phyloP scores from a whole-genome alignment of 2,797 vertebrate genomes.

The Menidia menidia region DNA sequence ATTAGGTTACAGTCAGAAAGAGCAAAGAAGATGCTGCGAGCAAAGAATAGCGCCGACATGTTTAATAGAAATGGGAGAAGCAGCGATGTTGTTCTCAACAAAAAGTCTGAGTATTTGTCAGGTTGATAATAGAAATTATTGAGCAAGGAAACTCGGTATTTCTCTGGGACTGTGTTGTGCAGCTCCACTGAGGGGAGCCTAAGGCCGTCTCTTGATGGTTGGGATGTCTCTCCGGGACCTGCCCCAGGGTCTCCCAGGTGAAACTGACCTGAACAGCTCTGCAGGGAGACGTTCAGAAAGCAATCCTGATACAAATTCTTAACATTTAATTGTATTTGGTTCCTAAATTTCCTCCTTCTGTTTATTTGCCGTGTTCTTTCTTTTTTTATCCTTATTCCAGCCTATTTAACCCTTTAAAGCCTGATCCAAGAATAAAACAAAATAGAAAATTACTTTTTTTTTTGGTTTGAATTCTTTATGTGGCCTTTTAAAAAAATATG shows the following conservation, averaged over 20 bases:
- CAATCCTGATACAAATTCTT: constrained; percentile 42
- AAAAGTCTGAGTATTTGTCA: constrained; percentile 11
- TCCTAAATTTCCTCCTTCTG: constrained; percentile 37
- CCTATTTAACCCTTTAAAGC: too few relatives aligned
- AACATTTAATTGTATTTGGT: constrained; percentile 20
- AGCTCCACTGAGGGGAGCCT: constrained; percentile 32
- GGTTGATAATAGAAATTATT: constrained; percentile 12
- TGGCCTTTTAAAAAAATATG: too few relatives aligned
- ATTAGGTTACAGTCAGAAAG: background rate
- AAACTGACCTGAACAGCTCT: constrained; percentile 53
- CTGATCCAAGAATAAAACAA: too few relatives aligned
- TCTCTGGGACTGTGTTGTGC: constrained; percentile 15
- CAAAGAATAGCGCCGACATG: background rate
- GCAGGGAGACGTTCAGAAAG: constrained; percentile 16
- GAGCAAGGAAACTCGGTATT: constrained; percentile 14
- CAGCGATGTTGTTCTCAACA: background rate
- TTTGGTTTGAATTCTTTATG: too few relatives aligned
- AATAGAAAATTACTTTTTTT: too few relatives aligned
- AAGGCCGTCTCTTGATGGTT: constrained; percentile 24
- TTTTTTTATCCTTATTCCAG: background rate
- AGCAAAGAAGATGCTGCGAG: background rate
- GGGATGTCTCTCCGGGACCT: constrained; percentile 45
- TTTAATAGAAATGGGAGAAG: constrained; percentile 9
- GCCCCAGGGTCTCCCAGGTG: constrained; percentile 46
- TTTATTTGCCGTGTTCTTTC: constrained; percentile 15